phyloP scores from a whole-genome alignment of 2,888 invertebrate genomes.

The Trileptium ribeirensis region DNA sequence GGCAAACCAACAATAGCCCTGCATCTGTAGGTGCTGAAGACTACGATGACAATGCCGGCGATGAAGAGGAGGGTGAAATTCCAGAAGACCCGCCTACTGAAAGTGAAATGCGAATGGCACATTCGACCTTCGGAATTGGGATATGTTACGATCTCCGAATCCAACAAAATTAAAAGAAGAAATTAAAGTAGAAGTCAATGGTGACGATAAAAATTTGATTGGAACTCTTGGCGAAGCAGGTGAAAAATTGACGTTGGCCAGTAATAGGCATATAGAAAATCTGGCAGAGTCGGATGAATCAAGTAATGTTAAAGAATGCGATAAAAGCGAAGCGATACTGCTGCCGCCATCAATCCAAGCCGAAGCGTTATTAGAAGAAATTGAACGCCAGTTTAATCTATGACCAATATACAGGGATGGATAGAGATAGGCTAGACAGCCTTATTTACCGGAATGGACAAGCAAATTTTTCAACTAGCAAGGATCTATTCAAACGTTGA shows the following conservation, averaged over 20 bases:
- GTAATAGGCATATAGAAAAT: no score
- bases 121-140: not conserved
- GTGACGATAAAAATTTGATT: not conserved
- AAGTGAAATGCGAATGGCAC: not conserved
- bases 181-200: not conserved
- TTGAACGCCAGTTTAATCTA: not conserved
- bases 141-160: not conserved
- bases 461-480: no score
- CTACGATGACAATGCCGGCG: not conserved
- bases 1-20: not conserved
- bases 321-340: not conserved
- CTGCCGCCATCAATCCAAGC: not conserved
- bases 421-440: no score
- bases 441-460: no score
- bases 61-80: not conserved
- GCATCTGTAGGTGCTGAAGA: no score
- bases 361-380: conserved; percentile 16
- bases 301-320: not conserved
- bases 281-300: not conserved
- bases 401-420: no score
- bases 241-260: not conserved
- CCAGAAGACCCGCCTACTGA: not conserved
- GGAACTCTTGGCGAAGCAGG: not conserved
- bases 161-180: no score
- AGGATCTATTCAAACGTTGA: no score